These are phyloP conservation scores for Brachionichthys hirsutus DNA, from an alignment of 2,113 vertebrate genomes.

Conservation along the genomic window DNA sequence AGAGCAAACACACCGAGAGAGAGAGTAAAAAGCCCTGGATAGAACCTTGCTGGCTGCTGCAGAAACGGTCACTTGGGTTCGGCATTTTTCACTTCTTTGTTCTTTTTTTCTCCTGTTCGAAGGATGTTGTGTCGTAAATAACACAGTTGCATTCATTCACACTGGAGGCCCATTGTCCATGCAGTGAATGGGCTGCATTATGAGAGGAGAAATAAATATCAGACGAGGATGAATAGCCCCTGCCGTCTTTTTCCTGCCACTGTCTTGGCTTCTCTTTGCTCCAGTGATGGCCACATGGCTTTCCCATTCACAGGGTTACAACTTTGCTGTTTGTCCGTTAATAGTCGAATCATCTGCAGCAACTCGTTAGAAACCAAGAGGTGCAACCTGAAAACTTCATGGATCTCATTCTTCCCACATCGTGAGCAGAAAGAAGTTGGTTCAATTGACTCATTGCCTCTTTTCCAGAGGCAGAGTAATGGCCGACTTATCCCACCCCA, in stretches of 20 bases:
- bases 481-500: too few relatives aligned
- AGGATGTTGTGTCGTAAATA: constrained; percentile 71
- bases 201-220: constrained; percentile 69
- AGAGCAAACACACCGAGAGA: constrained; percentile 54
- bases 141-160: constrained; percentile 64
- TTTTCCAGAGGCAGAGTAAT: too few relatives aligned
- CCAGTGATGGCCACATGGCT: not conserved
- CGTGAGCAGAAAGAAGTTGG: not conserved
- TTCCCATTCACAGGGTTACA: constrained; percentile 16
- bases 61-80: constrained; percentile 43
- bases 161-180: constrained; percentile 67
- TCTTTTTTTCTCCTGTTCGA: constrained; percentile 39
- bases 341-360: constrained; percentile 20
- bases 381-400: not conserved
- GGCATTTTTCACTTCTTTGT: constrained; percentile 67
- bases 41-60: constrained; percentile 63
- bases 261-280: constrained; percentile 27
- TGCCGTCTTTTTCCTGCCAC: constrained; percentile 57
- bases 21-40: constrained; percentile 31
- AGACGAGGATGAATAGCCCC: constrained; percentile 58
- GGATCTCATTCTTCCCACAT: constrained; percentile 4
- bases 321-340: not conserved
- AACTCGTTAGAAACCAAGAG: not conserved
- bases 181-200: constrained; percentile 72
- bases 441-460: not conserved